Conservation (phyloP, 2,888 invertebrate genomes). For the Andricus quercusramuli region DNA sequence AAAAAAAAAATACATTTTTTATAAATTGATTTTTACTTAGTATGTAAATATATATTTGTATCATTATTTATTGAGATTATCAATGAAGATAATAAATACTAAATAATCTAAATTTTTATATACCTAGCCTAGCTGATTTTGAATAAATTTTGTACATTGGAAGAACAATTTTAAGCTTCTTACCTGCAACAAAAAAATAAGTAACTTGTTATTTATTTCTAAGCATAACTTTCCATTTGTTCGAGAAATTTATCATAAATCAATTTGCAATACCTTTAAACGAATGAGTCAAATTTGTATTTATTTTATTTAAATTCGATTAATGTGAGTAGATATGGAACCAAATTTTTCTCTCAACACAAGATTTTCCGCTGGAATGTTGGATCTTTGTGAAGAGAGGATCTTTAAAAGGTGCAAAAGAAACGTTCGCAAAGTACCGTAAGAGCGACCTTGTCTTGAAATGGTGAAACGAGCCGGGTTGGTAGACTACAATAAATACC, state of each 20-base stretch:
- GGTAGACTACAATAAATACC: slow-evolving; percentile 60
- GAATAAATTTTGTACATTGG: background rate
- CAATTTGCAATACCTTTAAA: too few species aligned
- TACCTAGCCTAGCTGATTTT: background rate
- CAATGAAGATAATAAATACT: background rate
- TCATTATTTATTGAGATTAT: too few species aligned
- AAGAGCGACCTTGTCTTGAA: slow-evolving; percentile 71
- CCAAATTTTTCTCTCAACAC: background rate
- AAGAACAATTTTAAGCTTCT: background rate
- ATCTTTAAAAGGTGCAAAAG: slow-evolving; percentile 58
- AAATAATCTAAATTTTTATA: background rate
- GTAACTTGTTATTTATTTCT: background rate
- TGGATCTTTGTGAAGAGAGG: background rate
- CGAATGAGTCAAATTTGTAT: background rate
- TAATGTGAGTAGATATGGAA: background rate
- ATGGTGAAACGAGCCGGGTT: slow-evolving; percentile 58
- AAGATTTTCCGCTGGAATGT: slow-evolving; percentile 16
- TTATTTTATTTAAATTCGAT: background rate
- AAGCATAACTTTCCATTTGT: too few species aligned
- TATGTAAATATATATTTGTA: too few species aligned
- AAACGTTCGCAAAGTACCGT: slow-evolving; percentile 67
- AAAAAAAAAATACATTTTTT: too few species aligned
- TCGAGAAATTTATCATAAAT: background rate
- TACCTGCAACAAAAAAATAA: background rate
- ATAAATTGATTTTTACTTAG: too few species aligned